A percentile compares a stretch with the other conserved stretches of the same genome.
These are phyloP conservation scores for Pararge aegeria DNA, from an alignment of 1,140 invertebrate species.

Conservation along the genomic window DNA sequence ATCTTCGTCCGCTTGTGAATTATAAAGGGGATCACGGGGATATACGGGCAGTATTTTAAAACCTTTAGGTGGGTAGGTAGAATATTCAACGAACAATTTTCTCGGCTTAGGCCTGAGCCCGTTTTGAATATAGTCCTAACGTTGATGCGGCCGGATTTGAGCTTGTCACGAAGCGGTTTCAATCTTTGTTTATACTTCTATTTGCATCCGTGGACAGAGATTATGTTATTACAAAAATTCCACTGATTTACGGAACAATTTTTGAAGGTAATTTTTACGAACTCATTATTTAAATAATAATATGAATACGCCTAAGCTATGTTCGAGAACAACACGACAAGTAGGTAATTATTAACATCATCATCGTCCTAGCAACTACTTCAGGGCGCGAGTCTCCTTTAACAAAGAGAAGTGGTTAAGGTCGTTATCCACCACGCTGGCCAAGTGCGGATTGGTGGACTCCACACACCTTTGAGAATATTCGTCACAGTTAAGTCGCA, in stretches of 20 bases:
- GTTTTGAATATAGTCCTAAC: slow-evolving; percentile 29
- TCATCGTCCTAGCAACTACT: too few relatives aligned
- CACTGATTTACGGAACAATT: not conserved
- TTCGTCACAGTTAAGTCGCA: too few relatives aligned
- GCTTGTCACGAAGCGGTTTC: slow-evolving; percentile 35
- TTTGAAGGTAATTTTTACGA: too few relatives aligned
- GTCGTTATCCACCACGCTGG: too few relatives aligned
- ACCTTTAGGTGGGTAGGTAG: slow-evolving; percentile 10
- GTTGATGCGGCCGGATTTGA: slow-evolving; percentile 32
- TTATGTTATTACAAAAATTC: slow-evolving; percentile 1
- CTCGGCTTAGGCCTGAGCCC: slow-evolving; percentile 30
- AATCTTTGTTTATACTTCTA: slow-evolving; percentile 34
- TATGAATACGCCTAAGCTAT: too few relatives aligned
- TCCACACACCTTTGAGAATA: too few relatives aligned
- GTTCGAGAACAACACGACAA: too few relatives aligned
- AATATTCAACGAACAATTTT: slow-evolving; percentile 29
- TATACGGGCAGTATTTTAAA: slow-evolving; percentile 5
- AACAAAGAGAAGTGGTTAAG: too few relatives aligned
- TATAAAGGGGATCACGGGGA: not conserved
- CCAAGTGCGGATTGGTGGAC: too few relatives aligned
- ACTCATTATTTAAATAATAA: too few relatives aligned
- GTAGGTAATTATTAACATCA: too few relatives aligned
- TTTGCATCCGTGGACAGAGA: slow-evolving; percentile 23
- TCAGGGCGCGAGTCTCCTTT: too few relatives aligned
- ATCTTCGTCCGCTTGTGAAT: not conserved